Conservation (phyloP, 2,888 invertebrate species). For the Sabatieria punctata region DNA sequence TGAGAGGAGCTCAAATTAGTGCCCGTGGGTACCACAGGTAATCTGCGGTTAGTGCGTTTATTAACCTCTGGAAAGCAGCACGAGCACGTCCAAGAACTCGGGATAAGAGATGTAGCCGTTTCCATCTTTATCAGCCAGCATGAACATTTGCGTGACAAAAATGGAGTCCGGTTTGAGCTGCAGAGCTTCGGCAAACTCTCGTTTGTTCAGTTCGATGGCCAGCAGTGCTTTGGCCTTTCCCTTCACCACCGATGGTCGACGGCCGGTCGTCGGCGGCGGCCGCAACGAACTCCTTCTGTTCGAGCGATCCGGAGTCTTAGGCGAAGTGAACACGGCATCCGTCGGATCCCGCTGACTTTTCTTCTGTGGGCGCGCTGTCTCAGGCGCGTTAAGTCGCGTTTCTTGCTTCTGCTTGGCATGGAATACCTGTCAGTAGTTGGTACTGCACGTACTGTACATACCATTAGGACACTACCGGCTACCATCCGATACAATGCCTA, state of each 20-base stretch:
- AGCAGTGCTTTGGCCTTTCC: background rate
- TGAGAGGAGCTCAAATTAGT: no score
- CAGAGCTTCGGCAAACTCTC: constrained; percentile 46
- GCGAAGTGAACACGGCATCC: background rate
- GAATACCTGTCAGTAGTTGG: no score
- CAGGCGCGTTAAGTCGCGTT: no score
- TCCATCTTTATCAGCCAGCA: constrained; percentile 42
- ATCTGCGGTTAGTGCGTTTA: no score
- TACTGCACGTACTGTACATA: no score
- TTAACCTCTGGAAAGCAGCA: constrained; percentile 43
- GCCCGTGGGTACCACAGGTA: no score
- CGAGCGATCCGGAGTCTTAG: background rate
- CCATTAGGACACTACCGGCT: no score
- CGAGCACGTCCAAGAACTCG: constrained; percentile 45
- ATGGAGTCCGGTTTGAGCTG: constrained; percentile 42
- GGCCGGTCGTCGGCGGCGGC: background rate
- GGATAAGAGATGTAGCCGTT: constrained; percentile 47
- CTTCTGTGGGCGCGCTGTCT: background rate
- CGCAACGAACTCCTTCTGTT: background rate
- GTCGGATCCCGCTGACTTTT: background rate
- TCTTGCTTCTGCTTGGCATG: no score
- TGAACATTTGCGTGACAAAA: constrained; percentile 45
- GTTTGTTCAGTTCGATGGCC: constrained; percentile 39
- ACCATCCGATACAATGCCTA: no score
- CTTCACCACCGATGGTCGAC: background rate